phyloP scores from a whole-genome alignment of 1,140 invertebrate species.

The Aphaenogaster rudis region DNA sequence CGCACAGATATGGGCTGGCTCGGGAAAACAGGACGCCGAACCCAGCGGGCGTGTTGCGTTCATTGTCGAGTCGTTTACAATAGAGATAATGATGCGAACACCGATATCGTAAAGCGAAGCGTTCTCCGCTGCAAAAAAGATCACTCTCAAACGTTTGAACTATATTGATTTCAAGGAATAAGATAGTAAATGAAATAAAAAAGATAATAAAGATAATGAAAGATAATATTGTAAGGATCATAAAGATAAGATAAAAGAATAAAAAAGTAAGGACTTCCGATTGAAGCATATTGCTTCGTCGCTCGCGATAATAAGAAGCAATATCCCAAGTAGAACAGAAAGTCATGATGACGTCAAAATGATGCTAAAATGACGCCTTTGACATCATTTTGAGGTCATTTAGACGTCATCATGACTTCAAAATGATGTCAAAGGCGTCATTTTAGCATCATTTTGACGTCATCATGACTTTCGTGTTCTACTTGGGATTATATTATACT shows the following conservation, averaged over 20 bases:
- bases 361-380: too few relatives aligned
- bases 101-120: not conserved
- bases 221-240: not conserved
- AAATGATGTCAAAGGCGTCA: too few relatives aligned
- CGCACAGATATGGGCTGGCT: not conserved
- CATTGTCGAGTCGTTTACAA: slow-evolving; percentile 10
- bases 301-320: not conserved
- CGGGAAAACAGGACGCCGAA: slow-evolving; percentile 16
- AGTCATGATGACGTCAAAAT: too few relatives aligned
- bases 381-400: too few relatives aligned
- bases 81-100: slow-evolving; percentile 3
- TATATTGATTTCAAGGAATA: not conserved
- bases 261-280: not conserved
- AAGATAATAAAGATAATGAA: not conserved
- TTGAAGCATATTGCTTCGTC: not conserved
- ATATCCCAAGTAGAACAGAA: too few relatives aligned
- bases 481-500: not conserved
- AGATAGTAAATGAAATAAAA: not conserved
- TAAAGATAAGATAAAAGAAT: too few relatives aligned
- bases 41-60: not conserved
- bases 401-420: too few relatives aligned
- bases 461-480: too few relatives aligned
- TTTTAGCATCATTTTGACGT: too few relatives aligned
- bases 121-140: not conserved
- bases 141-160: not conserved